These are phyloP conservation scores for Rhipidura dahli DNA, from an alignment of 2,113 vertebrate genomes.

Conservation along the genomic window DNA sequence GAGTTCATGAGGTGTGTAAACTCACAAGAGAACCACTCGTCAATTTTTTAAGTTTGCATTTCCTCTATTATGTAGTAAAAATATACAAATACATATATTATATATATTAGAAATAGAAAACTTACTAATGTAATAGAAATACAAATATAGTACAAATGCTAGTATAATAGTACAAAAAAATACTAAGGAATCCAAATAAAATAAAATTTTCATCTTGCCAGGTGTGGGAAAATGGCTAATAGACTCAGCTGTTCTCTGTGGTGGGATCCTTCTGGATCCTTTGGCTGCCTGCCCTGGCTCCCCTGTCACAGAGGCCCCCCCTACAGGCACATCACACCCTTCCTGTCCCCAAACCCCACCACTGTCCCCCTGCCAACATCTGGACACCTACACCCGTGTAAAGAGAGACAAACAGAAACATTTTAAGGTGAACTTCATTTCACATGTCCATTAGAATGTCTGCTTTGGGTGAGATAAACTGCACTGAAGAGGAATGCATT, in stretches of 20 bases:
- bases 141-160: neutral
- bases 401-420: neutral
- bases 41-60: neutral
- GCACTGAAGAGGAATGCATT: neutral
- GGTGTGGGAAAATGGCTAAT: neutral
- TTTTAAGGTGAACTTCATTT: neutral
- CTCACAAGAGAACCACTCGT: neutral
- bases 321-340: neutral
- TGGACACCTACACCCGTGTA: neutral
- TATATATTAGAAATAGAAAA: neutral
- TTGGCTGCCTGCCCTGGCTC: neutral
- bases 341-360: accelerated
- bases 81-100: too few species aligned
- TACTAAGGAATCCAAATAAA: neutral
- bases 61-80: neutral
- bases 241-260: neutral
- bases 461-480: neutral
- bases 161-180: neutral
- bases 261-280: accelerated
- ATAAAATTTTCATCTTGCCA: neutral
- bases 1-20: neutral
- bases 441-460: neutral
- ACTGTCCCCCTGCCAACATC: accelerated
- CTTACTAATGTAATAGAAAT: neutral
- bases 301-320: neutral